Evolutionary conservation across 2,888 invertebrate genomes (phyloP).

Genomic region (Leptinotarsa peninsularis): DNA sequence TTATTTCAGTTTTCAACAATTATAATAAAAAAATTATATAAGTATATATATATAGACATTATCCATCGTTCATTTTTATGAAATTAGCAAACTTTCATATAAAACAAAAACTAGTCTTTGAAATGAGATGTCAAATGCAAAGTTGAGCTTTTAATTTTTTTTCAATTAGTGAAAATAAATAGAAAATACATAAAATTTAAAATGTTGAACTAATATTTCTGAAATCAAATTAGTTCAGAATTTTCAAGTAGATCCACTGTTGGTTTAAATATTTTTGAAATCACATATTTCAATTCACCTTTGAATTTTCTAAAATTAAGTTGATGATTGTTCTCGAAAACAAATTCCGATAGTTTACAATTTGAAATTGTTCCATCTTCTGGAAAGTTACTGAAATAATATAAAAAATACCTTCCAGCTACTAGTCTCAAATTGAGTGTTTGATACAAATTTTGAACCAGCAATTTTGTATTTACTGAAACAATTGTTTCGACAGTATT

Average conservation of each 20-base stretch:
- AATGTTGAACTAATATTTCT: neutral
- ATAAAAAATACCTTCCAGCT: too few species aligned
- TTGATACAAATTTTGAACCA: too few species aligned
- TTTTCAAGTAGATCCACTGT: conserved; percentile 7
- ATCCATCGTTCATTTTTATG: neutral
- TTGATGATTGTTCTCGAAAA: too few species aligned
- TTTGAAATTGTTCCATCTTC: too few species aligned
- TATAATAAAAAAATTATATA: conserved; percentile 24
- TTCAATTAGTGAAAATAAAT: neutral
- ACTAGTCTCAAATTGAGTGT: too few species aligned
- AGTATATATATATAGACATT: neutral
- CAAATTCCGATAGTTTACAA: too few species aligned
- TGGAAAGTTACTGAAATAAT: too few species aligned
- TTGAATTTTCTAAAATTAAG: too few species aligned
- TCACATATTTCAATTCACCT: too few species aligned
- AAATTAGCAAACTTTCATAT: conserved; percentile 5
- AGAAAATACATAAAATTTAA: neutral
- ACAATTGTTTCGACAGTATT: too few species aligned
- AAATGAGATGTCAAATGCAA: neutral
- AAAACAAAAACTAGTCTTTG: neutral
- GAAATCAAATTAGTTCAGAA: neutral
- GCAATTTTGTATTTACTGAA: too few species aligned
- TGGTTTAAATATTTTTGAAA: too few species aligned
- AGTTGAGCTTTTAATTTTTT: neutral
- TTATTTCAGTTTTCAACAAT: conserved; percentile 36